phyloP scores from a whole-genome alignment of 2,888 invertebrate genomes.

The Slavum lentiscoides region DNA sequence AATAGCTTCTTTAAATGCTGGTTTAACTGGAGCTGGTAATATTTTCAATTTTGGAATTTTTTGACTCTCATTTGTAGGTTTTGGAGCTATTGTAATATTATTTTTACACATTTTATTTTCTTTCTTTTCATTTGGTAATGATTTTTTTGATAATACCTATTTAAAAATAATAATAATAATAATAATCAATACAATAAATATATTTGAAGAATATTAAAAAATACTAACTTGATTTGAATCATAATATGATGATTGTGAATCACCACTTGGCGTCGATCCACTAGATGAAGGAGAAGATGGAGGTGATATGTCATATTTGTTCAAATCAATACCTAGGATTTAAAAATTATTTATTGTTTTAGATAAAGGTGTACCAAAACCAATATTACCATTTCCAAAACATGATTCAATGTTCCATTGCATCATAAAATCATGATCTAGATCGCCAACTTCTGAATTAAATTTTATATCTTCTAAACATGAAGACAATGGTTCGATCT shows the following conservation, averaged over 20 bases:
- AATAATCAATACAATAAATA: background rate
- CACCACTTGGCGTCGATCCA: conserved; percentile 30
- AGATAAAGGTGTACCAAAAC: background rate
- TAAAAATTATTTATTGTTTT: background rate
- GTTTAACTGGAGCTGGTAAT: conserved; percentile 25
- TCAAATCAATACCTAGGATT: conserved; percentile 34
- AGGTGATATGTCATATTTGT: conserved; percentile 24
- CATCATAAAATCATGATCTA: conserved; percentile 25
- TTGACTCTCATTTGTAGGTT: background rate
- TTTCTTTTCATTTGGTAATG: background rate
- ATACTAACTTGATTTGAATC: conserved; percentile 32
- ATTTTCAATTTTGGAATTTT: conserved; percentile 7
- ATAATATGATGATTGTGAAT: conserved; percentile 39
- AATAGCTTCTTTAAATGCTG: conserved; percentile 2
- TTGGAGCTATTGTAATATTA: background rate
- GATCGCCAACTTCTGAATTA: conserved; percentile 15
- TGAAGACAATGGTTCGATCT: conserved; percentile 17
- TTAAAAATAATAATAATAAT: background rate
- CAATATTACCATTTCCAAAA: conserved; percentile 45
- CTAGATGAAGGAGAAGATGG: conserved; percentile 48
- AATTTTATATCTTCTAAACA: conserved; percentile 27
- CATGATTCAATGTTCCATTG: conserved; percentile 48
- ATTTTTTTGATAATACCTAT: conserved; percentile 11
- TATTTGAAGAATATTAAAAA: conserved; percentile 1
- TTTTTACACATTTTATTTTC: background rate